These are phyloP conservation scores for Drosophila formosana DNA, from an alignment of 2,888 invertebrate genomes.

Conservation along the genomic window DNA sequence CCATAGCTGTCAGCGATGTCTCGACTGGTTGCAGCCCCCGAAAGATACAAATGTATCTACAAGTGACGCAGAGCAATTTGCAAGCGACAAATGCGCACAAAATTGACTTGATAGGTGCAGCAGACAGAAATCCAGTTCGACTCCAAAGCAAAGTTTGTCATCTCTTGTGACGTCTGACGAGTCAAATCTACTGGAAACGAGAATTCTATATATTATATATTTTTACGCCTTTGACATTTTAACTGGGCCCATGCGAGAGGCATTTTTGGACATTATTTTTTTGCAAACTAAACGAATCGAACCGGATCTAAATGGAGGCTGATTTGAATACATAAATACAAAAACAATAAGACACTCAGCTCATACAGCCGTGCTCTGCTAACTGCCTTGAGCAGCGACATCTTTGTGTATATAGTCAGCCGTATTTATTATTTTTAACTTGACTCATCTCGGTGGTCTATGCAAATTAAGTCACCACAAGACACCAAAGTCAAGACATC, in stretches of 20 bases:
- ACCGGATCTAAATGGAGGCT: constrained; percentile 75
- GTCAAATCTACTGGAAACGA: constrained; percentile 32
- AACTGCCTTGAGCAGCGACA: constrained; percentile 50
- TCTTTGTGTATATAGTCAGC: neutral
- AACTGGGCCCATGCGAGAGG: constrained; percentile 27
- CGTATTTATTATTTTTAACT: constrained; percentile 5
- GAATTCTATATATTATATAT: constrained; percentile 36
- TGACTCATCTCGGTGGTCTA: constrained; percentile 38
- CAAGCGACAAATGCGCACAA: constrained; percentile 45
- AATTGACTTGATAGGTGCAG: constrained; percentile 55
- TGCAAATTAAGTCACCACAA: constrained; percentile 51
- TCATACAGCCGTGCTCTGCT: neutral
- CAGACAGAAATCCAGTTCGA: constrained; percentile 39
- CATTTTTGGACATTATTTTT: constrained; percentile 44
- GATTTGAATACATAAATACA: constrained; percentile 57
- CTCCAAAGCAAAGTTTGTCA: constrained; percentile 45
- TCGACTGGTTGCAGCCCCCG: constrained; percentile 54
- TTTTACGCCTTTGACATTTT: constrained; percentile 71
- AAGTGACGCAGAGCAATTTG: constrained; percentile 52
- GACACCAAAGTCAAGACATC: constrained; percentile 22
- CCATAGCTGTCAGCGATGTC: constrained; percentile 62
- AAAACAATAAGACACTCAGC: constrained; percentile 15
- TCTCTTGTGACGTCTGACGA: constrained; percentile 31
- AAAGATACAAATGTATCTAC: constrained; percentile 46
- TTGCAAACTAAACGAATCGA: constrained; percentile 66